Percentiles rank a stretch among this genome's conserved stretches.
phyloP scores from a whole-genome alignment of 2,113 vertebrate genomes.

The Scopus umbretta region DNA sequence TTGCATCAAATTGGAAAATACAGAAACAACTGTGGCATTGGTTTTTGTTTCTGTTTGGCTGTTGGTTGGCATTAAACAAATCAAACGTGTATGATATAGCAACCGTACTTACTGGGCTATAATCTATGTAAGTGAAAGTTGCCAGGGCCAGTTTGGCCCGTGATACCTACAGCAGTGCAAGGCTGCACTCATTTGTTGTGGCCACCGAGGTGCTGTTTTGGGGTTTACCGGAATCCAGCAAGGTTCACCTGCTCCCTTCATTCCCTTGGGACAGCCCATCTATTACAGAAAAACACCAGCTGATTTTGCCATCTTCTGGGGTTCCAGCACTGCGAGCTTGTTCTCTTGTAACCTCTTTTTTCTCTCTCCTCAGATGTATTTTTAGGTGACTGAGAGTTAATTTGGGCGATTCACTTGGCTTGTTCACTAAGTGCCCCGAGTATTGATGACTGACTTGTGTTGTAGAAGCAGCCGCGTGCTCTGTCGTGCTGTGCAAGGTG shows the following conservation, averaged over 20 bases:
- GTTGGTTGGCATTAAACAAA: constrained; percentile 9
- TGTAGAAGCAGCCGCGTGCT: neutral
- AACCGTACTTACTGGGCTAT: neutral
- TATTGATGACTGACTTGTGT: too few species aligned
- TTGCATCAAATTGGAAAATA: constrained; percentile 51
- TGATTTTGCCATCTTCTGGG: neutral
- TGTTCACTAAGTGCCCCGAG: neutral
- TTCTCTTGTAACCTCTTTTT: neutral
- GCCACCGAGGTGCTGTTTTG: neutral
- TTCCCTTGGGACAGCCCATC: neutral
- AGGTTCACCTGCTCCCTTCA: neutral
- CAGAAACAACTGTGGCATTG: constrained; percentile 1
- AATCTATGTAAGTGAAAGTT: neutral
- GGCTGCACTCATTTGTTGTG: neutral
- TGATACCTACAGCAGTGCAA: neutral
- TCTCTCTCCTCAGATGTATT: neutral
- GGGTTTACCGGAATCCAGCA: neutral
- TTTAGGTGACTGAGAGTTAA: neutral
- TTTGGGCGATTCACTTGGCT: neutral
- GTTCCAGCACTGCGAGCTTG: neutral
- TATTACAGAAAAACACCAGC: neutral
- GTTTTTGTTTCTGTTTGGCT: constrained; percentile 19
- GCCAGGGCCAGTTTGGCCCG: neutral
- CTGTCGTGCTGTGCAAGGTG: neutral
- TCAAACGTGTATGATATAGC: neutral